Percentiles rank a stretch among this genome's conserved stretches.
phyloP scores from a whole-genome alignment of 2,113 vertebrate species.

The Strix aluco region DNA sequence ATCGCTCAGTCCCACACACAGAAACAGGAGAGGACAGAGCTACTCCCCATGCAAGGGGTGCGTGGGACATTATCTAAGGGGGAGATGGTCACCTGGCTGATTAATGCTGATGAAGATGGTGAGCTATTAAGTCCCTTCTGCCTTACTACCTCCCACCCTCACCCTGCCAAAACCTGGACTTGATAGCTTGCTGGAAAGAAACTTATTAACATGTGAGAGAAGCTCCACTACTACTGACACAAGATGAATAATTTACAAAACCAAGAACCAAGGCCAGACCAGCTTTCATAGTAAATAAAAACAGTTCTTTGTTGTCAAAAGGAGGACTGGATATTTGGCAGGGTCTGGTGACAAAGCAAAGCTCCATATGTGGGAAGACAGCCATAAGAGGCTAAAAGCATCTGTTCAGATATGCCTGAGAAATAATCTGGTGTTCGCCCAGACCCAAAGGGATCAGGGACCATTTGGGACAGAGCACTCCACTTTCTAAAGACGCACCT shows the following conservation, averaged over 20 bases:
- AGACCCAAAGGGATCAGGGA: background rate
- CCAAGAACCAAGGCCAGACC: background rate
- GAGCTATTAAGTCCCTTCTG: background rate
- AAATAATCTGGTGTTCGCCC: background rate
- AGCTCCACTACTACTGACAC: background rate
- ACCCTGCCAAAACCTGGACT: background rate
- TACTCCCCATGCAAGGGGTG: background rate
- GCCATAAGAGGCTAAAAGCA: background rate
- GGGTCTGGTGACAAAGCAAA: slow-evolving; percentile 32
- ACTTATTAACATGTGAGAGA: background rate
- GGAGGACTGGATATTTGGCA: slow-evolving; percentile 37
- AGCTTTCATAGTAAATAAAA: slow-evolving; percentile 52
- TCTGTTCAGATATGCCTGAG: background rate
- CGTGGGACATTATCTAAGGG: background rate
- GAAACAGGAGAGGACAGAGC: background rate
- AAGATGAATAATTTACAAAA: background rate
- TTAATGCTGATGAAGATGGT: background rate
- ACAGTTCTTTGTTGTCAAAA: slow-evolving; percentile 39
- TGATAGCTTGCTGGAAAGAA: background rate
- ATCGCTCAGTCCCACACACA: fast-evolving
- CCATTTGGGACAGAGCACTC: background rate
- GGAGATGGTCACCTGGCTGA: background rate
- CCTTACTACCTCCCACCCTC: background rate
- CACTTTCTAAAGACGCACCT: background rate
- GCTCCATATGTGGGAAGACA: slow-evolving; percentile 16